Conservation (phyloP, 2,113 vertebrate genomes). For the Acrocephalus arundinaceus region DNA sequence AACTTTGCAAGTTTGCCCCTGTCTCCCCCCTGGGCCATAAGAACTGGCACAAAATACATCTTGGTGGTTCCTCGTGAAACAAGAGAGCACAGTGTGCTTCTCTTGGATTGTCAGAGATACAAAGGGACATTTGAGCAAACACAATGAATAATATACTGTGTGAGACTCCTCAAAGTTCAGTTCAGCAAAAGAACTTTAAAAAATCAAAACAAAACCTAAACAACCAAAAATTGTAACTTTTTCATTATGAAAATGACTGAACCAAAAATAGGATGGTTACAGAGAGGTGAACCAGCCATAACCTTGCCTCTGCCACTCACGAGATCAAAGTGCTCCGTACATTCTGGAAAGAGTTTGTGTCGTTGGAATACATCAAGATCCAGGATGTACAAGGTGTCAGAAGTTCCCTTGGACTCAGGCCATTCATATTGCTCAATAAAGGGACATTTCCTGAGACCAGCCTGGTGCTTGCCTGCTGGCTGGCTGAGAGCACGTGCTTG, state of each 20-base stretch:
- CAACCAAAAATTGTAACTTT: not conserved
- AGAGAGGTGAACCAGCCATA: not conserved
- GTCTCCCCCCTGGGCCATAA: not conserved
- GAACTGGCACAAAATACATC: not conserved
- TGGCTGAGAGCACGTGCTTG: not conserved
- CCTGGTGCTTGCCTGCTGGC: not conserved
- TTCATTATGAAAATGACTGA: not conserved
- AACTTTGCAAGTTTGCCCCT: not conserved
- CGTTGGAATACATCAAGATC: not conserved
- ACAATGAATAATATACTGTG: not conserved
- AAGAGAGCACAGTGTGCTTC: not conserved
- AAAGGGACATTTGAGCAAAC: not conserved
- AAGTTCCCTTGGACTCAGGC: slow-evolving; percentile 4
- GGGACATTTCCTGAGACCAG: not conserved
- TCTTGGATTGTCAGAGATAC: not conserved
- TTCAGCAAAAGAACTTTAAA: not conserved
- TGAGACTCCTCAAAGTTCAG: not conserved
- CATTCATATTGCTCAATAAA: not conserved
- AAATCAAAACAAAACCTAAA: not conserved
- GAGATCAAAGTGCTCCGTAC: not conserved
- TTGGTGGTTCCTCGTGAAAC: not conserved
- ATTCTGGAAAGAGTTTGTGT: not conserved
- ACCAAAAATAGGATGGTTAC: not conserved
- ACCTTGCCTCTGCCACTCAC: not conserved
- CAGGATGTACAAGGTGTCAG: not conserved